Evolutionary conservation across 2,797 vertebrate species (phyloP).

Genomic region (Channallabes apus): DNA sequence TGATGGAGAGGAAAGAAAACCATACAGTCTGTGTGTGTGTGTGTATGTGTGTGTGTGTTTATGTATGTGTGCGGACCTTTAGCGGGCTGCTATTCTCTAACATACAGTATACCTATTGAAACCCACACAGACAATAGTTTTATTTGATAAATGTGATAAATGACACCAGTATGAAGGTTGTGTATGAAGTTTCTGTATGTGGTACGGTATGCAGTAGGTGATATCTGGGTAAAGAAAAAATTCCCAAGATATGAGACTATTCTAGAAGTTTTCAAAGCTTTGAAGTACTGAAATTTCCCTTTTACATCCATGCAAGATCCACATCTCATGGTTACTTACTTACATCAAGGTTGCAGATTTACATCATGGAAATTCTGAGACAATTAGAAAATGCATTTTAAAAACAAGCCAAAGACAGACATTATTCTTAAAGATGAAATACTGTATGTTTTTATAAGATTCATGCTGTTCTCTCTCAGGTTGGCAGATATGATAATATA

Average conservation of each 20-base stretch:
- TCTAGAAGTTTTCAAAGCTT: not conserved
- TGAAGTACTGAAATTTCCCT: not conserved
- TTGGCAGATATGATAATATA: not conserved
- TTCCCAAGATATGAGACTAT: not conserved
- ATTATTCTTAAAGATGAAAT: not conserved
- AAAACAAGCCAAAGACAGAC: too few species aligned
- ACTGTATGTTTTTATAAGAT: not conserved
- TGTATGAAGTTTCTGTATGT: not conserved
- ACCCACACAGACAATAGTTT: not conserved
- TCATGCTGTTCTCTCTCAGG: too few species aligned
- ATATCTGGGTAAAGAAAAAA: not conserved
- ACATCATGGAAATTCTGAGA: not conserved
- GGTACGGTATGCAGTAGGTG: not conserved
- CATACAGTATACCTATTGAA: not conserved
- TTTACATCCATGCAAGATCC: not conserved
- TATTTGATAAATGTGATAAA: not conserved
- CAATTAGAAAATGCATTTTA: not conserved
- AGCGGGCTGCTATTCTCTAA: constrained; percentile 20
- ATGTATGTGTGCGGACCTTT: constrained; percentile 40
- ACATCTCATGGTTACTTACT: not conserved
- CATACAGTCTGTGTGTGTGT: constrained; percentile 27
- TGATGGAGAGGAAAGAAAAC: constrained; percentile 55
- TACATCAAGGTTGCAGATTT: not conserved
- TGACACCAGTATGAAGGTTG: not conserved
- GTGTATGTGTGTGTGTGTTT: constrained; percentile 42